phyloP scores from a whole-genome alignment of 1,140 invertebrate genomes.

The Hyles vespertilio region DNA sequence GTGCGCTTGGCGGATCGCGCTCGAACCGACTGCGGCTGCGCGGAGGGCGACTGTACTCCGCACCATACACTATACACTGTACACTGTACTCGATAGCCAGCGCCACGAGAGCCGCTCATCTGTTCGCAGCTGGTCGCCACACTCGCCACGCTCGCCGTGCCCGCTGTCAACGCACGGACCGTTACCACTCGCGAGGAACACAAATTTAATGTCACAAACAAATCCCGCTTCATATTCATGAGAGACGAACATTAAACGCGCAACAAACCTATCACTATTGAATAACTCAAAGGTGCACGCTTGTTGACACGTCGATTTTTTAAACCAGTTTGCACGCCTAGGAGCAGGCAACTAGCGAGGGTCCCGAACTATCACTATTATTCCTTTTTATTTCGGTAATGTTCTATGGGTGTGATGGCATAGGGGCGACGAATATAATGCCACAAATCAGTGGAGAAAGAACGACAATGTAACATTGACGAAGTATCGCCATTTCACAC shows the following conservation, averaged over 20 bases:
- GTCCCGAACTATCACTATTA: constrained; percentile 5
- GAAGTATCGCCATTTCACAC: constrained; percentile 29
- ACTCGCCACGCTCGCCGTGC: constrained; percentile 30
- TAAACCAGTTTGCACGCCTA: constrained; percentile 25
- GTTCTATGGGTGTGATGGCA: no score
- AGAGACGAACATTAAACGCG: constrained; percentile 17
- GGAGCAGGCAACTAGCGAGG: constrained; percentile 2
- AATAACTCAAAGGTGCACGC: constrained; percentile 2
- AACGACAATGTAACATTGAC: constrained; percentile 13
- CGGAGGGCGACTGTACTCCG: constrained; percentile 30
- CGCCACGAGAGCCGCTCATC: constrained; percentile 35
- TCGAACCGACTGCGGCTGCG: constrained; percentile 42
- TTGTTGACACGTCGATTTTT: constrained; percentile 19
- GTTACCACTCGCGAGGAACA: constrained; percentile 31
- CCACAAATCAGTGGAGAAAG: neutral
- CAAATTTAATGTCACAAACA: constrained; percentile 34
- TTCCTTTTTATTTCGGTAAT: constrained; percentile 2
- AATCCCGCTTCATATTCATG: constrained; percentile 41
- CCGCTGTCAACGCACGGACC: constrained; percentile 26
- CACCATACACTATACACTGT: neutral
- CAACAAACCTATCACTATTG: constrained; percentile 17
- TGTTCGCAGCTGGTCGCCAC: constrained; percentile 40
- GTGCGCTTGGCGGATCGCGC: constrained; percentile 61
- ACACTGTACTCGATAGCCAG: neutral
- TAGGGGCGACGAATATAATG: constrained; percentile 4